Conservation (phyloP, 2,113 vertebrate species). For the Ovis aries region ARS-UI_Ramb_v3.0 NC_056056.1:59273001-59273500, state of each 20-base stretch:
- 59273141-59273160: not conserved
- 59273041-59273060: not conserved
- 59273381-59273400: not conserved
- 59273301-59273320: not conserved
- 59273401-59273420: not conserved
- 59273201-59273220: not conserved
- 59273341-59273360: not conserved
- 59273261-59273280: not conserved
- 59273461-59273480: not conserved
- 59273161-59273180: not conserved
- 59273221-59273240: not conserved
- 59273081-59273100: conserved; percentile 1
- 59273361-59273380: not conserved
- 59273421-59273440: not conserved
- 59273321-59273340: not conserved
- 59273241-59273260: not conserved
- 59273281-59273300: not conserved
- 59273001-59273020: not conserved
- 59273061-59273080: not conserved
- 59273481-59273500: not conserved
- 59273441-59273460: not conserved
- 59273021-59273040: not conserved
- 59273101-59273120: not conserved
- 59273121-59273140: not conserved
- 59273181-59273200: conserved; percentile 2